A percentile compares a stretch with the other conserved stretches of the same genome.
phyloP scores from a whole-genome alignment of 2,113 vertebrate species.

The Hepsetus odoe region DNA sequence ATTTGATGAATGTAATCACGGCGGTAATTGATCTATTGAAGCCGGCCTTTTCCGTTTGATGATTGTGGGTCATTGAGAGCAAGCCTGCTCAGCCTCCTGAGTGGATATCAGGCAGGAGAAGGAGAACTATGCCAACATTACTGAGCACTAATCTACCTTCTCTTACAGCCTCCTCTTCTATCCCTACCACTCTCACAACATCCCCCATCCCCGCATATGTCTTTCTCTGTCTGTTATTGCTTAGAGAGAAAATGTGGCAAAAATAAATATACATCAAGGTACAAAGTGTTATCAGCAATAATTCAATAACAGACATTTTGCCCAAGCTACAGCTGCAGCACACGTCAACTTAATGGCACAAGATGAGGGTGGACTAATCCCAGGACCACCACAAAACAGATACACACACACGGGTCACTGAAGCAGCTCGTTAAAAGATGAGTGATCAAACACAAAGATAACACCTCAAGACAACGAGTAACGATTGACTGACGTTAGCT shows the following conservation, averaged over 20 bases:
- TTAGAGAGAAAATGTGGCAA: background rate
- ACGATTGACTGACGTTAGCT: background rate
- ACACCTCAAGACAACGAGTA: background rate
- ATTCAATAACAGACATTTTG: slow-evolving; percentile 19
- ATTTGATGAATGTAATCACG: slow-evolving; percentile 55
- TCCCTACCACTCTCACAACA: background rate
- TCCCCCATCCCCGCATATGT: slow-evolving; percentile 3
- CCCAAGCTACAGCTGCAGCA: slow-evolving; percentile 48
- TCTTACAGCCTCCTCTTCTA: slow-evolving; percentile 12
- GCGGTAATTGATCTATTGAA: slow-evolving; percentile 52
- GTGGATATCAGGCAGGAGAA: slow-evolving; percentile 42
- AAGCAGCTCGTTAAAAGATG: slow-evolving; percentile 14
- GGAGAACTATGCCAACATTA: slow-evolving; percentile 36
- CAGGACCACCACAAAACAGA: background rate
- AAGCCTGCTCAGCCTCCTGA: slow-evolving; percentile 50
- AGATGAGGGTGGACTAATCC: background rate
- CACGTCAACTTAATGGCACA: slow-evolving; percentile 5
- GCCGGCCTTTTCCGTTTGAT: slow-evolving; percentile 34
- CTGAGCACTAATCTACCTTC: slow-evolving; percentile 38
- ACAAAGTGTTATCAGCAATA: background rate
- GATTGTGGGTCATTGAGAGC: slow-evolving; percentile 51
- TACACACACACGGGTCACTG: background rate
- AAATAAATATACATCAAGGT: background rate
- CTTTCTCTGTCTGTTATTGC: background rate
- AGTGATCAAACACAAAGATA: background rate